Percentiles rank a stretch among this genome's conserved stretches.
Conservation (phyloP, 37 sponge, comb jelly and placozoan species). For the Cliona cf. orientalis region DNA sequence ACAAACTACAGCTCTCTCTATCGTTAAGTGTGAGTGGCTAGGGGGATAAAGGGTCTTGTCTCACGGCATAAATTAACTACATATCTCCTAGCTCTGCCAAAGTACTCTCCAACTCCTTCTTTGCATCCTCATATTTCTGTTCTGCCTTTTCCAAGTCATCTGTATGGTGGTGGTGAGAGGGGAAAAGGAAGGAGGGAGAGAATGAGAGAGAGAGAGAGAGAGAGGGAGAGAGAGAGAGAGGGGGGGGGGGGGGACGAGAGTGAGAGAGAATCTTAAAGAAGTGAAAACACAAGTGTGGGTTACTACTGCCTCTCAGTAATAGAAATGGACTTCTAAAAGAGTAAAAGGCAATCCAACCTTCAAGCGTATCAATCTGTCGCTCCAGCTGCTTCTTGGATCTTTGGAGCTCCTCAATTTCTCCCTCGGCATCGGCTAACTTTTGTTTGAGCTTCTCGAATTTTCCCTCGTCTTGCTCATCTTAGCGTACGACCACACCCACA, state of each 20-base stretch:
- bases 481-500: too few species aligned
- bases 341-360: too few species aligned
- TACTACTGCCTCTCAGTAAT: too few species aligned
- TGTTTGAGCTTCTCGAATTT: neutral
- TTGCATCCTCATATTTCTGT: conserved; percentile 67
- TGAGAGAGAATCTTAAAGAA: too few species aligned
- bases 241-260: neutral
- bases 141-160: conserved; percentile 78
- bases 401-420: conserved; percentile 18
- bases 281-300: too few species aligned
- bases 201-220: neutral
- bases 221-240: neutral
- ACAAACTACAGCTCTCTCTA: too few species aligned
- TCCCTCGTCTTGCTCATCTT: neutral
- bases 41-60: too few species aligned
- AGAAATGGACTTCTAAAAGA: too few species aligned
- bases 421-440: conserved; percentile 10
- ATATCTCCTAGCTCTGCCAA: conserved; percentile 72
- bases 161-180: conserved; percentile 3
- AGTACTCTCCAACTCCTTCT: conserved; percentile 71
- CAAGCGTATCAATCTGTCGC: conserved; percentile 19
- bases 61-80: too few species aligned
- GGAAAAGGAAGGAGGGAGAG: neutral
- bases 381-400: conserved; percentile 10
- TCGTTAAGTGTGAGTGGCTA: too few species aligned